phyloP scores from a whole-genome alignment of 2,113 vertebrate species.

The Brienomyrus brachyistius region DNA sequence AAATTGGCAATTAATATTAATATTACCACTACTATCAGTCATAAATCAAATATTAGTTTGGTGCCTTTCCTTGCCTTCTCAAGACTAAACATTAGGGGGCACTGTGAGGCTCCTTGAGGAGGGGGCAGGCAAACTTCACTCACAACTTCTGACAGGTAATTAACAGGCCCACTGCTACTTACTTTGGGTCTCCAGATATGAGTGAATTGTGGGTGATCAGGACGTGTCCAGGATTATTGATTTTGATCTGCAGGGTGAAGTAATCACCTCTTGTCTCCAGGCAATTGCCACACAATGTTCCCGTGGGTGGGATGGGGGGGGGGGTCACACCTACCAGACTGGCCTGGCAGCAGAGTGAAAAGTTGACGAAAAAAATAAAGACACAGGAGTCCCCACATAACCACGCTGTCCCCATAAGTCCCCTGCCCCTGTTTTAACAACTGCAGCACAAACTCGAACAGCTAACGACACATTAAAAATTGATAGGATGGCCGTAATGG shows the following conservation, averaged over 20 bases:
- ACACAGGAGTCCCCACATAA: background rate
- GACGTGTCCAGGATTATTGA: slow-evolving; percentile 29
- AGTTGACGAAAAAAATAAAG: background rate
- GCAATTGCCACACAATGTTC: background rate
- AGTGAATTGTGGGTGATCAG: slow-evolving; percentile 23
- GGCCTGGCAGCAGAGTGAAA: background rate
- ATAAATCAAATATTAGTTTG: background rate
- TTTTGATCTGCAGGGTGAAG: slow-evolving; percentile 12
- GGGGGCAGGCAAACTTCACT: background rate
- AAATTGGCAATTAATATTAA: background rate
- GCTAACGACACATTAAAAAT: background rate
- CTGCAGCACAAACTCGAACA: background rate
- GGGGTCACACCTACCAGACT: background rate
- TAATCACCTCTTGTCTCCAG: slow-evolving; percentile 15
- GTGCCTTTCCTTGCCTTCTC: background rate
- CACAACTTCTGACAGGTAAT: slow-evolving; percentile 36
- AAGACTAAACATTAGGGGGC: background rate
- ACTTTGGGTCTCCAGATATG: slow-evolving; percentile 28
- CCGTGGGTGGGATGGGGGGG: background rate
- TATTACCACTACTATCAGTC: background rate
- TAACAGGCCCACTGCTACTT: slow-evolving; percentile 34
- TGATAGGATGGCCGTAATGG: background rate
- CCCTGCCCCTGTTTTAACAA: background rate
- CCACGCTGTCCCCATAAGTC: background rate
- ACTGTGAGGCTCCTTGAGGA: background rate